phyloP scores from a whole-genome alignment of 2,888 invertebrate genomes.

The Anthophora plumipes region DNA sequence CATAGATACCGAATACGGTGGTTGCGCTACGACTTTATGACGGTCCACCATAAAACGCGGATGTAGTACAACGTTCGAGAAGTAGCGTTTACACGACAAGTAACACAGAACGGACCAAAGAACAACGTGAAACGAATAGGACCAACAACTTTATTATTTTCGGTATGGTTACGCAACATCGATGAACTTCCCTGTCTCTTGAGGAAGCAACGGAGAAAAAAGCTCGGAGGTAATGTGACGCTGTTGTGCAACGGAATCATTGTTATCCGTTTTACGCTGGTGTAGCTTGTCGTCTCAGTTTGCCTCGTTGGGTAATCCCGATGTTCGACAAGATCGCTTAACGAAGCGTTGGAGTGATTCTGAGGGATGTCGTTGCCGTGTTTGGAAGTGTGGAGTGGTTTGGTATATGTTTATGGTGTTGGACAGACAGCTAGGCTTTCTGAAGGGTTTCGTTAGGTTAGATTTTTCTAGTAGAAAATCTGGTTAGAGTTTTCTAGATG shows the following conservation, averaged over 20 bases:
- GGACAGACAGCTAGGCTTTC: not conserved
- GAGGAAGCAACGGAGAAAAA: conserved; percentile 20
- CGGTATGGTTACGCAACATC: conserved; percentile 48
- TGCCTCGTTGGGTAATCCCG: not conserved
- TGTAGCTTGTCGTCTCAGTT: not conserved
- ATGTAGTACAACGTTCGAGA: conserved; percentile 67
- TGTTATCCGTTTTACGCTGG: conserved; percentile 37
- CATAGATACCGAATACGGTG: conserved; percentile 76
- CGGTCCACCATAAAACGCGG: conserved; percentile 73
- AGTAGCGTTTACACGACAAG: conserved; percentile 54
- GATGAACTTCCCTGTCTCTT: not conserved
- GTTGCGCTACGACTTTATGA: conserved; percentile 76
- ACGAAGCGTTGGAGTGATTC: not conserved
- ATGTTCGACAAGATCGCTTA: not conserved
- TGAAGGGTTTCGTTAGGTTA: too few relatives aligned
- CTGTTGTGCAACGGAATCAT: conserved; percentile 47
- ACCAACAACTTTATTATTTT: conserved; percentile 74
- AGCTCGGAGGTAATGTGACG: conserved; percentile 12
- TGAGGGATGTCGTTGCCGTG: not conserved
- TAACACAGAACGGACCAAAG: conserved; percentile 12
- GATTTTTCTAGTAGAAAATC: too few relatives aligned
- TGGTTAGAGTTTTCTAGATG: too few relatives aligned
- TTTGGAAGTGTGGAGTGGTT: too few relatives aligned
- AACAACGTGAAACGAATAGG: conserved; percentile 13
- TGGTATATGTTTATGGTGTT: conserved; percentile 3